Evolutionary conservation across 2,888 invertebrate genomes (phyloP).

Genomic region (Pseudanteris insignis): DNA sequence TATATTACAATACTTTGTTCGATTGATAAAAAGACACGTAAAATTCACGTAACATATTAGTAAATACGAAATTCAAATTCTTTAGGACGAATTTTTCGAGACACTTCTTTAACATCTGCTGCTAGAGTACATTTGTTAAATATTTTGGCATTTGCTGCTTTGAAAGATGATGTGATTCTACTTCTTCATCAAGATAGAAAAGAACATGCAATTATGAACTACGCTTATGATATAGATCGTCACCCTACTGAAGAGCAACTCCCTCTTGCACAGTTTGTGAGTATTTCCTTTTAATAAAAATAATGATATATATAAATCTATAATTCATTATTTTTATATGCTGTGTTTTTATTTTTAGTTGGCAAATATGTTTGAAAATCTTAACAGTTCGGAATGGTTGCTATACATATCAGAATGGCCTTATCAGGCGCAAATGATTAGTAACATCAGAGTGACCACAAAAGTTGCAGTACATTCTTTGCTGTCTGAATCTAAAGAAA

Average conservation of each 20-base stretch:
- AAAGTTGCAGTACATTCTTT: slow-evolving; percentile 89
- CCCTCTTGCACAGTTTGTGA: slow-evolving; percentile 82
- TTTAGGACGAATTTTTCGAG: slow-evolving; percentile 73
- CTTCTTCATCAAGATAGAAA: slow-evolving; percentile 89
- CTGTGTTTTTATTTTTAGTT: slow-evolving; percentile 71
- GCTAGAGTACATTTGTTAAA: slow-evolving; percentile 76
- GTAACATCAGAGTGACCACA: slow-evolving; percentile 89
- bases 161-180: slow-evolving; percentile 89
- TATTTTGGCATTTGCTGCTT: slow-evolving; percentile 78
- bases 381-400: slow-evolving; percentile 90
- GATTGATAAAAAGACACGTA: no score
- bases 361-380: slow-evolving; percentile 89
- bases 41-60: no score
- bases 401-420: slow-evolving; percentile 94
- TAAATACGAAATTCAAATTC: no score
- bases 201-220: slow-evolving; percentile 89
- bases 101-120: slow-evolving; percentile 70
- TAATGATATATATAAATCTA: no score
- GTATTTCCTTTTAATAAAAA: slow-evolving; percentile 54
- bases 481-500: slow-evolving; percentile 75
- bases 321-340: no score
- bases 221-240: slow-evolving; percentile 82
- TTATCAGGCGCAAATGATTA: slow-evolving; percentile 77
- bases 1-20: no score
- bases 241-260: slow-evolving; percentile 79